Percentiles rank a stretch among this genome's conserved stretches.
phyloP scores from a whole-genome alignment of 2,113 vertebrate genomes.

The Bucco capensis region DNA sequence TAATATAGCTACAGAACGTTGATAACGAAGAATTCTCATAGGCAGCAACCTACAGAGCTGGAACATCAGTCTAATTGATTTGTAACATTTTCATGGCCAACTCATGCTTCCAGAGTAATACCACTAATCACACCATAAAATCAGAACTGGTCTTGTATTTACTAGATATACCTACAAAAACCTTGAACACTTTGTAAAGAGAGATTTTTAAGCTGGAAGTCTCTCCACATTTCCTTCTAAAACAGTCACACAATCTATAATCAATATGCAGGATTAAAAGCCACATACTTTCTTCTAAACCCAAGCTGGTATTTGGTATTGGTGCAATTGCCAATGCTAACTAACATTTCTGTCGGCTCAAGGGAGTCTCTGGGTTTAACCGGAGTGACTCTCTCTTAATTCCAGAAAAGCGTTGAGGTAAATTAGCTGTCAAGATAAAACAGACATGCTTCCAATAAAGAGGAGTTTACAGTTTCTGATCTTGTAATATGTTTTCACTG shows the following conservation, averaged over 20 bases:
- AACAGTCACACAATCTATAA: not conserved
- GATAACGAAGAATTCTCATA: not conserved
- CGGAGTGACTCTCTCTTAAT: fast-evolving
- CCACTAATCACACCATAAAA: not conserved
- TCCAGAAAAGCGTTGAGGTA: not conserved
- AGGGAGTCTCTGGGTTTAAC: not conserved
- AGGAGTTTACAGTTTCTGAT: not conserved
- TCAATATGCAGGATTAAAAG: not conserved
- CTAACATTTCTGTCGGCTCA: not conserved
- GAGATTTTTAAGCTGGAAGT: not conserved
- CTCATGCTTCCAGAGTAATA: not conserved
- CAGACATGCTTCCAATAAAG: not conserved
- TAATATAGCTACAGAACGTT: not conserved
- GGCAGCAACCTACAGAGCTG: not conserved
- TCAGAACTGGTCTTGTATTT: not conserved
- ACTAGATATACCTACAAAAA: not conserved
- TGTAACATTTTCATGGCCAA: not conserved
- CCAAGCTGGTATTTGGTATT: not conserved
- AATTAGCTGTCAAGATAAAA: not conserved
- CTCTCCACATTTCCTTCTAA: not conserved
- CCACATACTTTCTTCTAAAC: not conserved
- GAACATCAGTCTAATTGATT: not conserved
- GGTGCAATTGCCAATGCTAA: not conserved
- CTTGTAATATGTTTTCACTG: not conserved
- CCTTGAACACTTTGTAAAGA: not conserved